These are phyloP conservation scores for Ctenopoma kingsleyae DNA, from an alignment of 2,797 vertebrate genomes.

Conservation along the genomic window DNA sequence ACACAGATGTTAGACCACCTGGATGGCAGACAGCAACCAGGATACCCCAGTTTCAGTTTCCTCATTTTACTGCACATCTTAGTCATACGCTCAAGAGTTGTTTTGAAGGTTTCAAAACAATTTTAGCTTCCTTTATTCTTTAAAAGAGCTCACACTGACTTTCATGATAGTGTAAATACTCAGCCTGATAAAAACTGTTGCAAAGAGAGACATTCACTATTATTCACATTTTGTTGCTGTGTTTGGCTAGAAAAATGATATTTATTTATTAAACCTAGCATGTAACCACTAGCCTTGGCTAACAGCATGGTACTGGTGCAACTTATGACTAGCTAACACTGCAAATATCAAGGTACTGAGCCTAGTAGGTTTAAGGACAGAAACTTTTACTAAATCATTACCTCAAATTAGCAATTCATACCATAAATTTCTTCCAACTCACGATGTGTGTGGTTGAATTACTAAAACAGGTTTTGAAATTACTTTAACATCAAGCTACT, in stretches of 20 bases:
- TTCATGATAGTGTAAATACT: background rate
- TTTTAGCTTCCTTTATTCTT: constrained; percentile 18
- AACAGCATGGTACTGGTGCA: background rate
- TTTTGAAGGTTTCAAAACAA: background rate
- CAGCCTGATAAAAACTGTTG: background rate
- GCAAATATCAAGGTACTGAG: background rate
- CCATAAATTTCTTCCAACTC: background rate
- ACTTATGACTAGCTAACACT: background rate
- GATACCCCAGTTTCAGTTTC: background rate
- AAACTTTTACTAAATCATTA: background rate
- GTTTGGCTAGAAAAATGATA: background rate
- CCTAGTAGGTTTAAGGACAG: background rate
- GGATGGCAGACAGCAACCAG: constrained; percentile 13
- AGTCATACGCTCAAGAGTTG: constrained; percentile 1
- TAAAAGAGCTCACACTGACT: background rate
- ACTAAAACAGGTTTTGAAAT: background rate
- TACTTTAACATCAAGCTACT: background rate
- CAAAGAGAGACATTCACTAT: background rate
- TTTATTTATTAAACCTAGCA: background rate
- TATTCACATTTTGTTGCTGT: background rate
- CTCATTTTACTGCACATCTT: background rate
- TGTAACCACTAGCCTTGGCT: background rate
- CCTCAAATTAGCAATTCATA: background rate
- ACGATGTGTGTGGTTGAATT: background rate
- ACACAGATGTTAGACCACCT: constrained; percentile 36